Base-by-base conservation (phyloP, 2,113 vertebrate genomes). In the Amia ocellicauda region DNA sequence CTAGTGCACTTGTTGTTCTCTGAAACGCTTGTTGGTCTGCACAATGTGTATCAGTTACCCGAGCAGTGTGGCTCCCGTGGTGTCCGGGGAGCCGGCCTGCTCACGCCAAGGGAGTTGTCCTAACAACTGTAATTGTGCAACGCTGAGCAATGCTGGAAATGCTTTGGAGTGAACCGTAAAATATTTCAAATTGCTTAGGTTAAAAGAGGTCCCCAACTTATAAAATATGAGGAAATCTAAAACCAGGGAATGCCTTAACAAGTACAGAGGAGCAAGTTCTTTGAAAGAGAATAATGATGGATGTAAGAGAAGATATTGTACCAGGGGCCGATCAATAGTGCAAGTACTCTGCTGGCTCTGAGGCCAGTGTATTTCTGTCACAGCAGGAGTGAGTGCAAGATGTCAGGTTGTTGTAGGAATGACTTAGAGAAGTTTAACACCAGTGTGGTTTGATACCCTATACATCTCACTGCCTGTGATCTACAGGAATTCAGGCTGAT, bases 121-220 rank as follows among this genome's bases (percentile, higher is more conserved):
- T 84, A 85, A 87, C 83, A 81, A 81, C 83, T 83, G 80, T 85
- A 80, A 85, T 83, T 72, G 74, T 75, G 64, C 67, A 58, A 67
- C 52, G 62, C 20, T 52, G 73, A 71, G 69, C 77, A 70, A 74
- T 77, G 81, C 78, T 53, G 72, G 74, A 68, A 75, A 81, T 72
- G 80, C 74, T 76, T 45, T 69, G 60, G 72, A 83, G 51, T 82
- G 83, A 85, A 82, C 85, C 83, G 70, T 82, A 73, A 82, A 83
- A 80, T 81, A 81, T 84, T 80, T 41, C 67, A 79, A 79, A 81
- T 78, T 75, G 80, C 68, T 29, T 68, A 77, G 83, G 79, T 81
- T 80, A 81, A 78, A 68, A 74, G 58, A 49, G 63, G 62, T 51
- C 70, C 72, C 71, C 71, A 77, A 36, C 1, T 36, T 36, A 5